A percentile compares a stretch with the other conserved stretches of the same genome.
Evolutionary conservation across 2,797 vertebrate species (phyloP).

Genomic region (Acanthurus lineatus): DNA sequence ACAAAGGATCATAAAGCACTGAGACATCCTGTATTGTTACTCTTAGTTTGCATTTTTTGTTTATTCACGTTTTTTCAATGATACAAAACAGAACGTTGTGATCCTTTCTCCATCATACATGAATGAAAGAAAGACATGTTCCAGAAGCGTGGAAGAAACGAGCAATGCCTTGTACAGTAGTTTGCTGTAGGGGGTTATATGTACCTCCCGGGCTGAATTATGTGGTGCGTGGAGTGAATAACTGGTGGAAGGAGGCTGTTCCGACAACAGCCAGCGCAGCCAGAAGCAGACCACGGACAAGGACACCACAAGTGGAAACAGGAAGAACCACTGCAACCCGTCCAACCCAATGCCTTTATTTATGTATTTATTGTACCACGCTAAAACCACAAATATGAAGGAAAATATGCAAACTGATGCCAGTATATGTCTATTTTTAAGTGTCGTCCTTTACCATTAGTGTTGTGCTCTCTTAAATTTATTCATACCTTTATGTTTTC

Average conservation of each 20-base stretch:
- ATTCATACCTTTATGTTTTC: conserved; percentile 42
- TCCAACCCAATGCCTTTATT: conserved; percentile 73
- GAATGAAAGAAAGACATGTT: conserved; percentile 32
- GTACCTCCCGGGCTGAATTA: conserved; percentile 73
- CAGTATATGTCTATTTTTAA: conserved; percentile 65
- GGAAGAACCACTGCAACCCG: conserved; percentile 73
- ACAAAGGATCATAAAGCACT: conserved; percentile 21
- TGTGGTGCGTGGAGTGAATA: conserved; percentile 67
- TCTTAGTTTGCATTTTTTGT: conserved; percentile 1
- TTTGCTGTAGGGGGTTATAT: conserved; percentile 53
- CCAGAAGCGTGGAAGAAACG: conserved; percentile 54
- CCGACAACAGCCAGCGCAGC: conserved; percentile 64
- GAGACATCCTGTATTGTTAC: neutral
- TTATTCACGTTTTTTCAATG: neutral
- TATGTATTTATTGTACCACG: conserved; percentile 74
- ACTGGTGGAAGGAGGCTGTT: conserved; percentile 63
- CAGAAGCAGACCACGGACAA: conserved; percentile 73
- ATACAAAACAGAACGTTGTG: conserved; percentile 17
- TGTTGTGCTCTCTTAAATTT: conserved; percentile 29
- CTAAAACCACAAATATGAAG: conserved; percentile 76
- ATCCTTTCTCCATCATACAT: conserved; percentile 22
- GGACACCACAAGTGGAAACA: conserved; percentile 84
- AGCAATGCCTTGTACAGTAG: conserved; percentile 51
- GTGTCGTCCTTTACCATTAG: conserved; percentile 49
- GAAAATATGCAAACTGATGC: conserved; percentile 73